Evolutionary conservation across 2,113 vertebrate genomes (phyloP), one percentile per base, ranked within the genome.

Genomic region (Pelodiscus sinensis): DNA sequence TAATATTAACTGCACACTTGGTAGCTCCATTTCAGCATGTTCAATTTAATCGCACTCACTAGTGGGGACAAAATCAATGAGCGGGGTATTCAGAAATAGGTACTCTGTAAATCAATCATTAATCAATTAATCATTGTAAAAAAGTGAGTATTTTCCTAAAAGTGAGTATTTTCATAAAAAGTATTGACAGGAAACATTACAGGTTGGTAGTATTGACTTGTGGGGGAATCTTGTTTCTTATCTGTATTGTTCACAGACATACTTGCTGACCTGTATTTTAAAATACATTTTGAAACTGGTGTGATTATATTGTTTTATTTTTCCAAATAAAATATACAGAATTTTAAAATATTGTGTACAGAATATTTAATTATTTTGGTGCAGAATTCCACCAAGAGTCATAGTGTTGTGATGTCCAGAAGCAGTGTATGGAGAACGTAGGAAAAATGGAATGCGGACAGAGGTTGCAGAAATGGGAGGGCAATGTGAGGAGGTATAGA

Each of bases 21-120:
- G 52, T 54, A 10, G 52, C 85, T 15, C 62, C 82, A 62, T 54
- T 98, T 98, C 94, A 97, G 96, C 96, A 96, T 96, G 51, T 51
- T 91, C 62, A 25, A 79, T 73, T 90, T 68, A 91, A 91, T 21
- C 31, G 54, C 9, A 88, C 60, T 60, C 35, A 27, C 19, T 75
- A 55, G 51, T 0, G 13, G 6, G 2, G 7, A 2, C 1, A 38
- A 88, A 90, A 89, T 54, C 85, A 90, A 78, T 9, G 58, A 14
- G 57, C 55, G 31, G 44, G 44, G 8, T 25, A 92, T 24, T 24
- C 86, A 85, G 68, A 86, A 86, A 85, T 10, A 73, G 68, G 79
- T 29, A 85, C 8, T 54, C 18, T 31, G 80, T n/a, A 84, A 92
- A 94, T 52, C 51, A 82, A 80, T 25, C 57, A 12, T 56, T 35